Evolutionary conservation across 2,888 invertebrate species (phyloP).

Genomic region (Dorcus hopei): DNA sequence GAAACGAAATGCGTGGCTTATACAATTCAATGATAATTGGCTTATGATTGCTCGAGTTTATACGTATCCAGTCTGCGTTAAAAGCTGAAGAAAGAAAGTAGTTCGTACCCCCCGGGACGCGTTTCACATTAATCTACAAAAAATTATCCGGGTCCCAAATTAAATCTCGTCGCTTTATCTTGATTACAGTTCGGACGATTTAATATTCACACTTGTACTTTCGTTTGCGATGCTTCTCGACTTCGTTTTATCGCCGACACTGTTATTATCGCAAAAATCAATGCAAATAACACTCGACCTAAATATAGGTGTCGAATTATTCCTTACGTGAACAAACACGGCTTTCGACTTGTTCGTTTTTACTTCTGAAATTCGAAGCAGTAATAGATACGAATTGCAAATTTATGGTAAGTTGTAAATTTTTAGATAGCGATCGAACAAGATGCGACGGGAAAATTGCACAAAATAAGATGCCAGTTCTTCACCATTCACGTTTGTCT

Average conservation of each 20-base stretch:
- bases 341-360: background rate
- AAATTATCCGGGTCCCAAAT: constrained; percentile 5
- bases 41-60: too few species aligned
- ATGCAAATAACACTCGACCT: background rate
- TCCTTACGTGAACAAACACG: constrained; percentile 3
- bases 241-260: background rate
- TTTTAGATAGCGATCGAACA: constrained; percentile 3
- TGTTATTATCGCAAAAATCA: constrained; percentile 12
- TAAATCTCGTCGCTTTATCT: constrained; percentile 9
- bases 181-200: constrained; percentile 3
- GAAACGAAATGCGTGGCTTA: too few species aligned
- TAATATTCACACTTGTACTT: constrained; percentile 14
- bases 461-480: too few species aligned
- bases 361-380: background rate
- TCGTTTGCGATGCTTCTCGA: background rate
- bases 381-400: constrained; percentile 8
- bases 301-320: constrained; percentile 8
- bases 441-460: background rate
- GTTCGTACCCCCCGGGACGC: constrained; percentile 1
- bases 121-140: constrained; percentile 8
- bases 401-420: constrained; percentile 6
- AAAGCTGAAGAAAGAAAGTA: background rate
- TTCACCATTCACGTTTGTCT: too few species aligned
- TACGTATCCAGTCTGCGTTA: too few species aligned
- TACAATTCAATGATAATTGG: too few species aligned